phyloP scores from a whole-genome alignment of 2,113 vertebrate species.

The Nestor notabilis region DNA sequence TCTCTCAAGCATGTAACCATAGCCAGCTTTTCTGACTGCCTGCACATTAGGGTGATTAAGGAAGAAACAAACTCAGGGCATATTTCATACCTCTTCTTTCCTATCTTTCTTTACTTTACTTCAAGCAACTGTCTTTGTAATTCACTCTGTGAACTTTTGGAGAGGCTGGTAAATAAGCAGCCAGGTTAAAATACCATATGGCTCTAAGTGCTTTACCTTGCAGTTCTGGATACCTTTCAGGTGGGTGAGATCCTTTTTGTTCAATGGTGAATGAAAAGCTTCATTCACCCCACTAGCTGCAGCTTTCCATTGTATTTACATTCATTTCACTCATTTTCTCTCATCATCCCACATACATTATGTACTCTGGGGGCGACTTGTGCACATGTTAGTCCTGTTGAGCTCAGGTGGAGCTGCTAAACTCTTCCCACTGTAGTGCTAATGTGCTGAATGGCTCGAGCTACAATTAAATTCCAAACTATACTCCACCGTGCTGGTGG shows the following conservation, averaged over 20 bases:
- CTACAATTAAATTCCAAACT: not conserved
- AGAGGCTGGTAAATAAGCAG: not conserved
- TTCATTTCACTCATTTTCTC: not conserved
- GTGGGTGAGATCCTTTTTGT: not conserved
- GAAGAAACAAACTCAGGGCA: not conserved
- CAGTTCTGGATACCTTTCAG: not conserved
- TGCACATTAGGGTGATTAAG: not conserved
- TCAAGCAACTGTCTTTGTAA: not conserved
- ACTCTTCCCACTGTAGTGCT: not conserved
- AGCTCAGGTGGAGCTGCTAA: not conserved
- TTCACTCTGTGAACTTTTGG: not conserved
- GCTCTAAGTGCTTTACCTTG: not conserved
- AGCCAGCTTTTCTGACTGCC: not conserved
- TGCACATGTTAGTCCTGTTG: not conserved
- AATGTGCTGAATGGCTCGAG: not conserved
- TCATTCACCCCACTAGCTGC: not conserved
- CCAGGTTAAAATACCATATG: not conserved
- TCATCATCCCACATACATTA: not conserved
- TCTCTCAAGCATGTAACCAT: not conserved
- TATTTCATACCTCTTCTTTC: not conserved
- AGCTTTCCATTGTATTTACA: not conserved
- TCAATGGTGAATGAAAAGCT: not conserved
- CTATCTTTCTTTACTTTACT: not conserved
- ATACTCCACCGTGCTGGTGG: not conserved
- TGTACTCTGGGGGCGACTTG: not conserved